A percentile compares a stretch with the other conserved stretches of the same genome.
These are phyloP conservation scores for Ailurus styani DNA, from an alignment of 2,113 vertebrate genomes.

Conservation along the genomic window DNA sequence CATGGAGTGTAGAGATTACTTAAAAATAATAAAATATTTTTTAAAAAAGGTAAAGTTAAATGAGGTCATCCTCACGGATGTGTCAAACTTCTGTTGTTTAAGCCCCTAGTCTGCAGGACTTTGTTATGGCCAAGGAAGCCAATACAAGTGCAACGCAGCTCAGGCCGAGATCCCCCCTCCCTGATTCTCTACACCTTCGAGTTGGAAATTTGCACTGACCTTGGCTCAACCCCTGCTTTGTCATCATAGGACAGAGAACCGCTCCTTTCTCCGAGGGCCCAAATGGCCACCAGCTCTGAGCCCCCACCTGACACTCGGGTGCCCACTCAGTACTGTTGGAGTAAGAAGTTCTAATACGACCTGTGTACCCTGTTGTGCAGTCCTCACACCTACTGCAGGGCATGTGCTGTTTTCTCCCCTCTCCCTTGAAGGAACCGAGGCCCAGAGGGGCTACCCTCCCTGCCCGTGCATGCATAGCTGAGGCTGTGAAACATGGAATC, in stretches of 20 bases:
- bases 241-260: neutral
- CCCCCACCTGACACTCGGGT: rapidly evolving
- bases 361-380: rapidly evolving
- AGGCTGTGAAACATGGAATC: rapidly evolving
- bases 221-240: neutral
- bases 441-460: neutral
- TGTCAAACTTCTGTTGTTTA: neutral
- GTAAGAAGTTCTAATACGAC: no score
- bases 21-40: neutral
- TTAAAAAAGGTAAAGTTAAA: neutral
- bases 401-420: neutral
- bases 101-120: no score
- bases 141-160: neutral
- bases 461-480: neutral
- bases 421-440: neutral
- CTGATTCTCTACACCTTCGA: no score
- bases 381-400: neutral
- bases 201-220: neutral
- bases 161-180: neutral
- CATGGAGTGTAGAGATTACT: neutral
- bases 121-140: rapidly evolving
- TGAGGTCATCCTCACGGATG: neutral
- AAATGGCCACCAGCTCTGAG: neutral
- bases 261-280: neutral
- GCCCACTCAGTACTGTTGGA: neutral